These are phyloP conservation scores for Menura novaehollandiae DNA, from an alignment of 2,113 vertebrate species.

Conservation along the genomic window DNA sequence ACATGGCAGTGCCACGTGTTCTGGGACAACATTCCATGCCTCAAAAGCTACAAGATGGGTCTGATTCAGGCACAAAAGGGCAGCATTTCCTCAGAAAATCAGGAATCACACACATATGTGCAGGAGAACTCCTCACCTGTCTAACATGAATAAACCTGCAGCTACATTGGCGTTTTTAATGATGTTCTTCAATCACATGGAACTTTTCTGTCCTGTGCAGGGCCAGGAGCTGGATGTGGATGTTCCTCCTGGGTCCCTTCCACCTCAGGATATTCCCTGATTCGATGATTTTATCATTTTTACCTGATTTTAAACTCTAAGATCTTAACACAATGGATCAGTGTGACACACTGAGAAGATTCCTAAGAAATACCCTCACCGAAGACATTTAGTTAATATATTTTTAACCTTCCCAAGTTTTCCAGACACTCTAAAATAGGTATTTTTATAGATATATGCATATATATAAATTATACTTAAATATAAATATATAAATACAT, in stretches of 20 bases:
- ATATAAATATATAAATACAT: too few species aligned
- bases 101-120: accelerated
- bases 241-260: background rate
- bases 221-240: background rate
- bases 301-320: background rate
- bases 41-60: background rate
- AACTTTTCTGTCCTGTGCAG: background rate
- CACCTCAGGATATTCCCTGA: background rate
- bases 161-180: accelerated
- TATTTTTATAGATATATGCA: background rate
- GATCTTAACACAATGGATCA: background rate
- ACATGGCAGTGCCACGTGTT: accelerated
- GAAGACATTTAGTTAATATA: background rate
- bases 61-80: background rate
- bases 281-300: background rate
- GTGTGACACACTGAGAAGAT: background rate
- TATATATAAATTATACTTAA: too few species aligned
- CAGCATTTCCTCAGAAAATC: background rate
- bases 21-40: background rate
- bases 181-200: accelerated
- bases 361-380: accelerated
- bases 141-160: background rate
- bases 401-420: background rate
- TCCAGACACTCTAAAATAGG: background rate
- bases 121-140: background rate